These are phyloP conservation scores for Lipophrys pholis DNA, from an alignment of 2,113 vertebrate genomes.

Conservation along the genomic window DNA sequence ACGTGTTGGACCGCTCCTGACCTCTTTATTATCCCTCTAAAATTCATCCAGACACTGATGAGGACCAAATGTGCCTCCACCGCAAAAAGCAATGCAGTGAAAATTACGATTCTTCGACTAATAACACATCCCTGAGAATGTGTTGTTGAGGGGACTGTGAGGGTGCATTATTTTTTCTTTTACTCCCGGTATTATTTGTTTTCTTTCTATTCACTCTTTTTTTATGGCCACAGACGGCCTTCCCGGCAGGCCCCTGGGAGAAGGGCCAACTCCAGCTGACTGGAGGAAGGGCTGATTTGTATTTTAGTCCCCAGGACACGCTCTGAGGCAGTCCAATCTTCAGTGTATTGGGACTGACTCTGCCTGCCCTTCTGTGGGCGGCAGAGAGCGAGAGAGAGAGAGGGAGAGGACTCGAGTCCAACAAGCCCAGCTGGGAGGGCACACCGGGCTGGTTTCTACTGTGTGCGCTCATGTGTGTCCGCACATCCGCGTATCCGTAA, in stretches of 20 bases:
- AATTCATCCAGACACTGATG: background rate
- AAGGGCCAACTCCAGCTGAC: constrained; percentile 67
- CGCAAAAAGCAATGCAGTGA: constrained; percentile 18
- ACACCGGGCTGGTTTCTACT: constrained; percentile 52
- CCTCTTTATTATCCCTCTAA: constrained; percentile 28
- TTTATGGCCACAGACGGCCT: constrained; percentile 70
- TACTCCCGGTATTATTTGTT: constrained; percentile 43
- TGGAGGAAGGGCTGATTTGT: constrained; percentile 73
- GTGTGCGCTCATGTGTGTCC: constrained; percentile 43
- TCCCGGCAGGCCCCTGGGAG: constrained; percentile 70
- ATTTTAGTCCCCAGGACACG: constrained; percentile 74
- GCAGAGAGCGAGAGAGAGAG: constrained; percentile 57
- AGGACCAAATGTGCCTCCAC: constrained; percentile 17
- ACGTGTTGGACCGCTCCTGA: constrained; percentile 27
- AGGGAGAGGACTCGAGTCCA: constrained; percentile 65
- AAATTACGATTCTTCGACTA: constrained; percentile 50
- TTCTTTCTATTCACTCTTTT: constrained; percentile 13
- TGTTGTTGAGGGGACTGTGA: background rate
- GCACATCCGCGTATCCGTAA: constrained; percentile 33
- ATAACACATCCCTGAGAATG: constrained; percentile 42
- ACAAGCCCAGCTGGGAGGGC: constrained; percentile 55
- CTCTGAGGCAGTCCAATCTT: constrained; percentile 73
- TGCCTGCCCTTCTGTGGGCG: constrained; percentile 75
- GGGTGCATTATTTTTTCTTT: constrained; percentile 26
- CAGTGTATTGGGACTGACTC: constrained; percentile 70